A percentile compares a stretch with the other conserved stretches of the same genome.
Evolutionary conservation across 2,797 vertebrate species (phyloP).

Genomic region (Clarias fuscus): DNA sequence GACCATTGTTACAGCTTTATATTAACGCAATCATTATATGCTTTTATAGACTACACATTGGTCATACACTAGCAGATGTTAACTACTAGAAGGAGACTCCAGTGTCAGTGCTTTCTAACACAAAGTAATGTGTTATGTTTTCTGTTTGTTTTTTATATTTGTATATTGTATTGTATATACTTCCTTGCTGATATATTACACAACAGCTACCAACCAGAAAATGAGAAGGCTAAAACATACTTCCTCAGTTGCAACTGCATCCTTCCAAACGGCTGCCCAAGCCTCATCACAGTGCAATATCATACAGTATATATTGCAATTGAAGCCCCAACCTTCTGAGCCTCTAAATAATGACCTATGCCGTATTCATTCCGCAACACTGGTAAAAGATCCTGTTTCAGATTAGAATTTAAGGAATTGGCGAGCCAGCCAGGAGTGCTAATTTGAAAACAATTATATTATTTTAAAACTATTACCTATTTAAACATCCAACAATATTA

Average conservation of each 20-base stretch:
- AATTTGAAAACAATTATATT: neutral
- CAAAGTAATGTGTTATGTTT: neutral
- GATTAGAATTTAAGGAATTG: neutral
- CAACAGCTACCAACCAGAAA: neutral
- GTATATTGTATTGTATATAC: neutral
- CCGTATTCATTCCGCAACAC: neutral
- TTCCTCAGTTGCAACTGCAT: neutral
- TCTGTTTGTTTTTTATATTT: neutral
- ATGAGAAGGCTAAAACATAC: neutral
- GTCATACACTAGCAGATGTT: neutral
- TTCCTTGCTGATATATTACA: neutral
- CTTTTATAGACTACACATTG: neutral
- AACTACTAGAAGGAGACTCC: neutral
- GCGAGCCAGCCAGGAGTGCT: neutral
- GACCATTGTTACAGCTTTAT: neutral
- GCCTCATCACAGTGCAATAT: neutral
- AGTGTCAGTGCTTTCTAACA: neutral
- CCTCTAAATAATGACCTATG: neutral
- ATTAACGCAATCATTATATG: neutral
- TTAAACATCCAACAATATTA: neutral
- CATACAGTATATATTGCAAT: neutral
- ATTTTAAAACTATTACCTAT: neutral
- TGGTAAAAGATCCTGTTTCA: neutral
- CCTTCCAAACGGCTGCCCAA: neutral
- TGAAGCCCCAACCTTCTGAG: no score